phyloP scores from a whole-genome alignment of 2,888 invertebrate genomes.

The Euspilapteryx auroguttella region DNA sequence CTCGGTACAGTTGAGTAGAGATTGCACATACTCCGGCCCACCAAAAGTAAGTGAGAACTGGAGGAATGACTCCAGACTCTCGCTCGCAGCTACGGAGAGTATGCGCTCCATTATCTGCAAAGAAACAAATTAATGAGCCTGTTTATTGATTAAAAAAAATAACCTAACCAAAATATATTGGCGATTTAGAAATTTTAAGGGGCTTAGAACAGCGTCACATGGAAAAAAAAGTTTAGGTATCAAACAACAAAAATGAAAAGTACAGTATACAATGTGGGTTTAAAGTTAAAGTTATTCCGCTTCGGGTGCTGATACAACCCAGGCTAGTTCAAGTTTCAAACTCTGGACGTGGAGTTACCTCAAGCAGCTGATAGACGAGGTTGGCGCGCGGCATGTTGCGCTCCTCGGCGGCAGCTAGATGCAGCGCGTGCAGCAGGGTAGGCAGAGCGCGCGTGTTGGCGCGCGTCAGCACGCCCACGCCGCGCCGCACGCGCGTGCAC shows the following conservation, averaged over 20 bases:
- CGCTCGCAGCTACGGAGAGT: slow-evolving; percentile 86
- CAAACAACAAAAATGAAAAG: too few relatives aligned
- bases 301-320: too few relatives aligned
- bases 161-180: too few relatives aligned
- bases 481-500: slow-evolving; percentile 87
- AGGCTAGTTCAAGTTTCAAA: too few relatives aligned
- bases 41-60: slow-evolving; percentile 89
- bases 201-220: too few relatives aligned
- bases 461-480: slow-evolving; percentile 86
- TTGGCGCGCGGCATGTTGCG: slow-evolving; percentile 71
- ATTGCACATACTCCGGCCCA: slow-evolving; percentile 85
- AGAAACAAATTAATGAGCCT: slow-evolving; percentile 5
- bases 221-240: too few relatives aligned
- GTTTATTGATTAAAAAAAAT: too few relatives aligned
- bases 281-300: too few relatives aligned
- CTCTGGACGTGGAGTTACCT: slow-evolving; percentile 54
- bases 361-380: slow-evolving; percentile 87
- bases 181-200: too few relatives aligned
- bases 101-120: slow-evolving; percentile 91
- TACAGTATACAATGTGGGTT: too few relatives aligned
- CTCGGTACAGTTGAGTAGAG: slow-evolving; percentile 78
- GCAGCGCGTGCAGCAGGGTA: slow-evolving; percentile 81
- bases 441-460: slow-evolving; percentile 83
- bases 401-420: slow-evolving; percentile 63
- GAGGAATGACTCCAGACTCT: slow-evolving; percentile 79